Evolutionary conservation across 2,797 vertebrate species (phyloP), one percentile per base, ranked within the genome.

Genomic region (Notoglanidium macrostoma): DNA sequence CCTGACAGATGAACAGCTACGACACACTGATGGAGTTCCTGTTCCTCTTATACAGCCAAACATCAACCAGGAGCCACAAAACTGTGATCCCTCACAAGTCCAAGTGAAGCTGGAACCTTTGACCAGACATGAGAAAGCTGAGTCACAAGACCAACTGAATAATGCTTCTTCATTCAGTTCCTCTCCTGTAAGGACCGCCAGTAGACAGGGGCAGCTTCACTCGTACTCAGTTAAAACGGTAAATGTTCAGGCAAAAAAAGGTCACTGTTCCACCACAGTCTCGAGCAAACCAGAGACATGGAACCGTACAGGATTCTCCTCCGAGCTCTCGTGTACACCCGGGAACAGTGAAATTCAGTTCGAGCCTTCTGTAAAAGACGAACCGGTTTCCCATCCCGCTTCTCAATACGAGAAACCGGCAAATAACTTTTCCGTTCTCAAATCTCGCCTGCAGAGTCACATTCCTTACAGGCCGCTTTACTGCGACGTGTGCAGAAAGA

Each of bases 401-500:
- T 35, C 68, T 29, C 83, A 85, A 44, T 17, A 63, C 35, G 54
- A 32, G 55, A 61, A 85, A 57, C 23, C 21, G 44, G 6, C 40
- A 0, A 35, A 10, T 6, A 40, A 54, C 44, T 11, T 51, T 3
- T 54, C 73, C 9, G 57, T n/a, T 14, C 15, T 51, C 0, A 77
- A 63, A 26, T 19, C 83, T 19, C 68, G 68, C 54, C 10, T 55
- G 49, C 83, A 49, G 70, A 23, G 17, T 59, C 61, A 44, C 12
- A 15, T 46, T 21, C 12, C 49, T 76, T 63, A 55, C 74, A 40
- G 49, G 74, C 29, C 85, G 14, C 35, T 67, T 10, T 61, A 85
- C 46, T 88, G 87, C 10, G 76, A 63, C 10, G 5, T 81, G 55
- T 88, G 87, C 76, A 49, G 67, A 32, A 88, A 85, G 77, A 2